These are phyloP conservation scores for Myotis myotis DNA, from an alignment of 2,797 vertebrate genomes.

Conservation along the genomic window DNA sequence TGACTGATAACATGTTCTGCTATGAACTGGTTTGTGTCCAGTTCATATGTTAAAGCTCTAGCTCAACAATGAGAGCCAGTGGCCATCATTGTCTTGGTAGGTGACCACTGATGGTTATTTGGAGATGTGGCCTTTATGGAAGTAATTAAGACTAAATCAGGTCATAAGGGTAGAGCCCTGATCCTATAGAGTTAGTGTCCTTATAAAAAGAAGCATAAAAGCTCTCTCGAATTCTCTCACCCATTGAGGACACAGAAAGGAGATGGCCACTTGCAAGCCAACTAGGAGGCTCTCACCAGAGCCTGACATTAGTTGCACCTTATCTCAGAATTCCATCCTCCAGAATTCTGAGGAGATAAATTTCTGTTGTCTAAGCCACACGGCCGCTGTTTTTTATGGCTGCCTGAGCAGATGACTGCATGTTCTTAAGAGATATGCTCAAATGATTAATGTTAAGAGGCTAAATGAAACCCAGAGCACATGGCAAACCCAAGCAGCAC, in stretches of 20 bases:
- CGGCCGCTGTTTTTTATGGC: not conserved
- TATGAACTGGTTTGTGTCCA: not conserved
- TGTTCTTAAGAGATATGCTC: not conserved
- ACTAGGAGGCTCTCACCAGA: not conserved
- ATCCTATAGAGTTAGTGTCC: not conserved
- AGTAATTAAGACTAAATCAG: not conserved
- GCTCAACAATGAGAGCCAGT: constrained; percentile 71
- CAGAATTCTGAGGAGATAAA: not conserved
- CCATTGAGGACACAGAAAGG: not conserved
- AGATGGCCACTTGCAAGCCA: not conserved
- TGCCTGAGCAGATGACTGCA: not conserved
- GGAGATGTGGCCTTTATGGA: not conserved
- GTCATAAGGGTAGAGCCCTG: not conserved
- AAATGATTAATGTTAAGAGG: not conserved
- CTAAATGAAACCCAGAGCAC: not conserved
- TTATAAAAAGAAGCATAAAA: not conserved
- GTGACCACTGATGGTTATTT: not conserved
- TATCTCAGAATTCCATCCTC: not conserved
- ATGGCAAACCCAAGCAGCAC: not conserved
- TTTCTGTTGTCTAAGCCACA: not conserved
- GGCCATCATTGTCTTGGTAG: constrained; percentile 77
- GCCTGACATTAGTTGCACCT: not conserved
- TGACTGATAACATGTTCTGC: not conserved
- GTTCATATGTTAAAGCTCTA: not conserved
- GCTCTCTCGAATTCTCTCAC: not conserved